Conservation (phyloP, 2,113 vertebrate species). For the Pomatostomus ruficeps region DNA sequence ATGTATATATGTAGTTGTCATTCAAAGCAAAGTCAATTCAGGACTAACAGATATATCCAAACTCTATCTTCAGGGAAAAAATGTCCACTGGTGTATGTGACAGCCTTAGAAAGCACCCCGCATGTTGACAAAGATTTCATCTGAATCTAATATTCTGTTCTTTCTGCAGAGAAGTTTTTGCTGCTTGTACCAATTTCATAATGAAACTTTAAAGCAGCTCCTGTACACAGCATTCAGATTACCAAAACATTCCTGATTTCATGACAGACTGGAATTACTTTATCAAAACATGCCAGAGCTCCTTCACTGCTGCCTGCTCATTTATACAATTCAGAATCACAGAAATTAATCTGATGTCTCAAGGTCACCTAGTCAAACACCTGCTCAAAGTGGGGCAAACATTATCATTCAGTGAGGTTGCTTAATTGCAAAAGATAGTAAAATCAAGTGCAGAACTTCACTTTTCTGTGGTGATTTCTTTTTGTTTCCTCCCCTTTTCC, state of each 20-base stretch:
- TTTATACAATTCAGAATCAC: neutral
- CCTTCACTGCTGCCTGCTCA: neutral
- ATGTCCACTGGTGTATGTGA: accelerated
- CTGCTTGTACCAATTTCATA: neutral
- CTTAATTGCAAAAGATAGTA: neutral
- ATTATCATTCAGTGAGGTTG: neutral
- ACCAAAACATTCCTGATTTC: neutral
- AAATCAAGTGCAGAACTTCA: neutral
- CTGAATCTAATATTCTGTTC: neutral
- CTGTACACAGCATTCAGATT: neutral
- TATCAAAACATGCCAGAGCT: neutral
- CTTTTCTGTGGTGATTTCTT: neutral
- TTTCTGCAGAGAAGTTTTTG: neutral
- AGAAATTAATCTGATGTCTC: neutral
- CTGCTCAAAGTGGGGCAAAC: neutral
- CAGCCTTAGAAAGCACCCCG: neutral
- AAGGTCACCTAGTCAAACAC: neutral
- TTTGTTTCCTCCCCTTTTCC: neutral
- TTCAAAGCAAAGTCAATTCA: neutral
- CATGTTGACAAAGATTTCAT: neutral
- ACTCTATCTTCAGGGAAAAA: neutral
- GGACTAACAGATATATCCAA: neutral
- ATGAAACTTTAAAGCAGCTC: neutral
- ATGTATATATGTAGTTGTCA: neutral
- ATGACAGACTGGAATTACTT: neutral